phyloP scores from a whole-genome alignment of 2,888 invertebrate species.

The Dolomedes plantarius region DNA sequence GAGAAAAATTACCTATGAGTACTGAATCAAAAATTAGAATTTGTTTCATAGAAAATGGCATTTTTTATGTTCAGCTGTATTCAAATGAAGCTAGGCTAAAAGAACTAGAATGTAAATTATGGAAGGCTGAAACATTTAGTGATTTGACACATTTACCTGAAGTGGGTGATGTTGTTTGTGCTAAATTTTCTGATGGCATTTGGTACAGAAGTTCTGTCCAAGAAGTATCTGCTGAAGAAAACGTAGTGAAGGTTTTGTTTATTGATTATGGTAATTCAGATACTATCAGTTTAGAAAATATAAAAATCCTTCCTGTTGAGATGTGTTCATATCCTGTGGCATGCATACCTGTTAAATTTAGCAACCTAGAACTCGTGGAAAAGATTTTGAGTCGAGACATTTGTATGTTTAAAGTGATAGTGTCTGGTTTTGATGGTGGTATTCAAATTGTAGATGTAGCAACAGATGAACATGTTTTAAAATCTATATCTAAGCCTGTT shows the following conservation, averaged over 20 bases:
- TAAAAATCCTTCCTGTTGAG: conserved; percentile 21
- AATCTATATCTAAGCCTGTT: conserved; percentile 17
- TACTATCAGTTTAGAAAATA: conserved; percentile 2
- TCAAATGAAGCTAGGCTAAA: conserved; percentile 5
- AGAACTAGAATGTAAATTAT: conserved; percentile 1
- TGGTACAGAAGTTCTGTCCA: conserved; percentile 46
- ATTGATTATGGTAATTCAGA: conserved; percentile 56
- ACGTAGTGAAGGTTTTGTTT: conserved; percentile 25
- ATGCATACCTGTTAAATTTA: conserved; percentile 32
- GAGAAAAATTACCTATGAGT: conserved; percentile 12
- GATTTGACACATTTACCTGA: conserved; percentile 3
- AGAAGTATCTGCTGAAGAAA: neutral
- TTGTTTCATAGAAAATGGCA: conserved; percentile 7
- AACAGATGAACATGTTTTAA: neutral
- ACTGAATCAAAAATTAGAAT: neutral
- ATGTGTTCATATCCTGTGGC: conserved; percentile 29
- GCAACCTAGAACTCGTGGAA: conserved; percentile 1
- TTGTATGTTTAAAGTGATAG: conserved; percentile 12
- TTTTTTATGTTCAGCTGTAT: conserved; percentile 24
- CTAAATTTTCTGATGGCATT: conserved; percentile 36
- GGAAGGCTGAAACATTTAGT: conserved; percentile 14
- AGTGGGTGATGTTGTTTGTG: conserved; percentile 42
- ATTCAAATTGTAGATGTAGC: neutral
- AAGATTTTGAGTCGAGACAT: neutral
- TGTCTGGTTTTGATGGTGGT: neutral